Base-by-base conservation (phyloP, 2,888 invertebrate species). In the Agrotis puta region DNA sequence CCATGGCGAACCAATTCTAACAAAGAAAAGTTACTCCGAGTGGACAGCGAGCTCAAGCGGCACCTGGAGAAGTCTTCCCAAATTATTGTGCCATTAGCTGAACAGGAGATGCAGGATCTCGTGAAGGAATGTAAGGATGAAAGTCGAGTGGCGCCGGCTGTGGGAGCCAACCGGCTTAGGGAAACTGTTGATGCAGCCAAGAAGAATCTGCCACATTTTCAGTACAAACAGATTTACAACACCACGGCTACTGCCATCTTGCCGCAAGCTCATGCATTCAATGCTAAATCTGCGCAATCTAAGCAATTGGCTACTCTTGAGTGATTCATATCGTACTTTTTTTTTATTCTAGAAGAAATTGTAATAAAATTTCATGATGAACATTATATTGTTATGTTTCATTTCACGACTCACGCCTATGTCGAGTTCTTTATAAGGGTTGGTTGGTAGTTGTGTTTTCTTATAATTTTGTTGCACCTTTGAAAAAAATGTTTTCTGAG, bases 1-100 rank as follows among this genome's bases (percentile, higher is more conserved):
- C 94, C 94, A 0, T 95, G 95, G 95, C 91, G 95, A 7, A 95
- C 92, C 4, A 88, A 95, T 75, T 90, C 94, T 0, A 91, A 84
- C 67, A 94, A 91, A 79, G 95, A 95, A 74, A 94, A 90, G 71
- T 87, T 95, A 3, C 77, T 93, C 4, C 92, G 94, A 13, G 92
- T 95, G 33, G 92, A 95, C 45, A 89, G 85, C 59, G 93, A 95
- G 68, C 79, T 95, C 2, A 94, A 92, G 79, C 87, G 91, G n/a
- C 94, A 95, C 65, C 73, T 87, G 3, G 94, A 94, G 59, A 91
- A 88, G 48, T 89, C 89, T 1, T 81, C 86, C 0, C 87, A 91
- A 43, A 71, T 87, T 50, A 91, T 94, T 20, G 65, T 77, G 0
- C 94, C 95, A 0, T 69, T 95, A 64, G 84, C 82, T 18, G 92